Evolutionary conservation across 2,113 vertebrate genomes (phyloP).

Genomic region (Camarhynchus parvulus): DNA sequence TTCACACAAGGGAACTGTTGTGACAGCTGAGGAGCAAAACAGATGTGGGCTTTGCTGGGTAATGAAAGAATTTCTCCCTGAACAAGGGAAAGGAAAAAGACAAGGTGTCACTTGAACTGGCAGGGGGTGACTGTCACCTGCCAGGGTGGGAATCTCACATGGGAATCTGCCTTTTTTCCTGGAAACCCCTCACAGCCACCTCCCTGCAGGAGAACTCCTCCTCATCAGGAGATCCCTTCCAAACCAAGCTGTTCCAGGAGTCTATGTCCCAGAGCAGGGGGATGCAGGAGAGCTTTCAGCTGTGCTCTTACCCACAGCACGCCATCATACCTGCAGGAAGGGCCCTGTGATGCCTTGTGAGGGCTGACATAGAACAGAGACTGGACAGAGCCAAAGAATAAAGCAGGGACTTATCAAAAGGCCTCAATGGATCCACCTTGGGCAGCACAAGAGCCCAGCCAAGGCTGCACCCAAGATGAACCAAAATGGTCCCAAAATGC

Average conservation of each 20-base stretch:
- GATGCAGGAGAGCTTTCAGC: background rate
- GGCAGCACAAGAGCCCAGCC: too few species aligned
- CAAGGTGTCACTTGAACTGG: background rate
- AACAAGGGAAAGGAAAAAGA: background rate
- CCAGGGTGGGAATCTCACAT: background rate
- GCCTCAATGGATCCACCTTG: too few species aligned
- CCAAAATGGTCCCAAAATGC: too few species aligned
- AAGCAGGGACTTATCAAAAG: background rate
- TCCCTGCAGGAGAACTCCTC: background rate
- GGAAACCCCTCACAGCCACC: background rate
- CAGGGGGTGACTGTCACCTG: background rate
- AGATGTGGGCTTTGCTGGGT: background rate
- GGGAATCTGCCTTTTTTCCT: background rate
- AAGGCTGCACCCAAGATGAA: too few species aligned
- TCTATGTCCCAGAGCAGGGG: background rate
- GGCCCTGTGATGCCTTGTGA: background rate
- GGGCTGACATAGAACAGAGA: rapidly evolving
- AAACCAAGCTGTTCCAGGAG: background rate
- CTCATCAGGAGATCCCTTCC: background rate
- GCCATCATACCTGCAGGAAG: rapidly evolving
- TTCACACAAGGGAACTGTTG: background rate
- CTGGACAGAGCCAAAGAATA: background rate
- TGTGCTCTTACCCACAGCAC: background rate
- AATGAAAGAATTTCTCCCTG: background rate
- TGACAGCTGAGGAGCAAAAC: background rate